These are phyloP conservation scores for Spilogale gracilis DNA, from an alignment of 2,113 vertebrate genomes.

Conservation along the genomic window DNA sequence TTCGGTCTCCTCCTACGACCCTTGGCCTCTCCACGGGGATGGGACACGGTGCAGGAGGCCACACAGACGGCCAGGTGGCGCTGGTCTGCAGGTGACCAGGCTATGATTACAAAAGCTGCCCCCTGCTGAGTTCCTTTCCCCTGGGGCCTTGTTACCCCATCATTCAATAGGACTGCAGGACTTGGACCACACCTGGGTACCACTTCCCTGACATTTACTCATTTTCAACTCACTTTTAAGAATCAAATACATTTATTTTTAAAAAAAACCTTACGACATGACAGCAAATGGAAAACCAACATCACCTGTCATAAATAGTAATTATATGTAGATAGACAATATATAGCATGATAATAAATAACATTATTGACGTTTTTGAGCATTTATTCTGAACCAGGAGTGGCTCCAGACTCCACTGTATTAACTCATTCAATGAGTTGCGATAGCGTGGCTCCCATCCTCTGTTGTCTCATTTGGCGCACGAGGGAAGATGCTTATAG, in stretches of 20 bases:
- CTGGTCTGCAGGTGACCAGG: neutral
- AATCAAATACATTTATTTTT: neutral
- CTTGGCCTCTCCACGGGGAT: rapidly evolving
- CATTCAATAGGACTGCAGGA: neutral
- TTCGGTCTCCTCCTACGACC: rapidly evolving
- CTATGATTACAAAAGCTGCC: rapidly evolving
- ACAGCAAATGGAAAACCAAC: neutral
- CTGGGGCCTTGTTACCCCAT: rapidly evolving
- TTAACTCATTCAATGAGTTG: neutral
- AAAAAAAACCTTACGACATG: neutral
- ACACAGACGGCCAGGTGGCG: rapidly evolving
- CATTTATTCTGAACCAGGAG: neutral
- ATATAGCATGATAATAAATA: too few species aligned
- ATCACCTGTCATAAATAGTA: neutral
- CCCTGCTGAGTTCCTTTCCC: neutral
- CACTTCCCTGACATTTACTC: neutral
- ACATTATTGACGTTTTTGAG: rapidly evolving
- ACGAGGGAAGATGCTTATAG: neutral
- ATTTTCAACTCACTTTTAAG: neutral
- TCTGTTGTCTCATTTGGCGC: rapidly evolving
- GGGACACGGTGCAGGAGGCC: neutral
- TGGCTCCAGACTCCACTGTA: rapidly evolving
- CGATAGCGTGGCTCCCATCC: rapidly evolving
- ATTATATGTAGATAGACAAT: neutral
- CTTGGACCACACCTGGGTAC: neutral